phyloP scores from a whole-genome alignment of 2,888 invertebrate species.

The Phengaris alcon region DNA sequence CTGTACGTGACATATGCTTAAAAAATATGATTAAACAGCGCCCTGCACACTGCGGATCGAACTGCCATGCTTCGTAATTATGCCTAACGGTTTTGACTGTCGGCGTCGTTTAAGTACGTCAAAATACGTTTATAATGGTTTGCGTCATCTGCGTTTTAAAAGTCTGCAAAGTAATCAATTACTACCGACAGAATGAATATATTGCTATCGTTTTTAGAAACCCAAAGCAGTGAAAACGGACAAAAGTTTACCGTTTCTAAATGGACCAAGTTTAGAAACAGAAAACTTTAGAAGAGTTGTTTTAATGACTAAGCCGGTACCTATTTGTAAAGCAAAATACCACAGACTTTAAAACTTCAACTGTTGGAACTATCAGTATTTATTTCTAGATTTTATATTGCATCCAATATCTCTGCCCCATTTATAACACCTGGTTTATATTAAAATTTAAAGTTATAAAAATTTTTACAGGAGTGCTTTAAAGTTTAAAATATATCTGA shows the following conservation, averaged over 20 bases:
- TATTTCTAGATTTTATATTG: not conserved
- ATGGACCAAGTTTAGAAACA: not conserved
- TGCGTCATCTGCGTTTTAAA: not conserved
- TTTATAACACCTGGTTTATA: not conserved
- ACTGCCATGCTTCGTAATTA: too few relatives aligned
- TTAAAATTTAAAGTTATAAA: not conserved
- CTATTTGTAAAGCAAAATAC: not conserved
- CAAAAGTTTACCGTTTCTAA: not conserved
- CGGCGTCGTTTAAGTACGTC: too few relatives aligned
- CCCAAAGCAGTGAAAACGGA: not conserved
- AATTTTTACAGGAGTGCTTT: not conserved
- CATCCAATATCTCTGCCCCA: not conserved
- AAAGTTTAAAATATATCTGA: not conserved
- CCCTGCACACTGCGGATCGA: too few relatives aligned
- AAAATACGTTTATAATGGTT: too few relatives aligned
- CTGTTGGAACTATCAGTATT: not conserved
- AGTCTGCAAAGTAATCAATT: not conserved
- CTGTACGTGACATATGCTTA: too few relatives aligned
- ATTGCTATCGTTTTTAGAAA: not conserved
- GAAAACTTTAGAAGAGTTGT: not conserved
- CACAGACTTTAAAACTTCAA: not conserved
- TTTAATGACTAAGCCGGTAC: not conserved
- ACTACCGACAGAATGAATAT: not conserved
- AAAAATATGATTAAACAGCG: too few relatives aligned
- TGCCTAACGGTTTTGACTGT: too few relatives aligned